Percentiles rank a stretch among this genome's conserved stretches.
phyloP scores from a whole-genome alignment of 2,888 invertebrate species.

The Andrena bucephala region DNA sequence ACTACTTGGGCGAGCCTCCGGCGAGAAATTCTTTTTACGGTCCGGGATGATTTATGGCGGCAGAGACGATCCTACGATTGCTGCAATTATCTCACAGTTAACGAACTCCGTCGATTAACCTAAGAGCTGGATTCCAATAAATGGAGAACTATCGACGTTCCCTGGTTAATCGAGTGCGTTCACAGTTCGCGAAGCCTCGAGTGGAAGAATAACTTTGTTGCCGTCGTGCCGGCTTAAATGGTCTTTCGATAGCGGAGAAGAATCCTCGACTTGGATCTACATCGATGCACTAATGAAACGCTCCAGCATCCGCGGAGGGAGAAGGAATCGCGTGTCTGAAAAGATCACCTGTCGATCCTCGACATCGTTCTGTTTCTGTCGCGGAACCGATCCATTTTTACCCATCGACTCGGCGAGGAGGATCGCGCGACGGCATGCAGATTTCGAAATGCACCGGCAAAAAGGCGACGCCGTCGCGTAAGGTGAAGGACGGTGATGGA shows the following conservation, averaged over 20 bases:
- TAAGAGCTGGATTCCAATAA: slow-evolving; percentile 15
- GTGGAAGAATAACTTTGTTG: no score
- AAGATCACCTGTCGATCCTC: slow-evolving; percentile 20
- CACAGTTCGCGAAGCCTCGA: background rate
- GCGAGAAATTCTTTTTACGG: no score
- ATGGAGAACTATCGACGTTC: slow-evolving; percentile 23
- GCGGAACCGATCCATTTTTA: background rate
- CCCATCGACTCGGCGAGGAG: background rate
- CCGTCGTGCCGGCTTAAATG: background rate
- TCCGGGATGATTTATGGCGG: background rate
- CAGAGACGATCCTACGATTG: background rate
- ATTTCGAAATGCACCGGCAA: background rate
- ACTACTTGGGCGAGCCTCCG: background rate
- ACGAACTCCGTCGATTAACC: slow-evolving; percentile 19
- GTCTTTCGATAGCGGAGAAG: background rate
- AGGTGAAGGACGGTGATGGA: slow-evolving; percentile 49
- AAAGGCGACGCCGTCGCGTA: slow-evolving; percentile 10
- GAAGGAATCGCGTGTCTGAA: background rate
- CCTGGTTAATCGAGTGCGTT: slow-evolving; percentile 30
- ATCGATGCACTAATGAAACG: slow-evolving; percentile 17
- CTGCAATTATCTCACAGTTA: background rate
- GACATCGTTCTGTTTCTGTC: background rate
- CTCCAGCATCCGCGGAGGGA: background rate
- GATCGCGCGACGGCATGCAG: no score
- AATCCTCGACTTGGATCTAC: background rate